Conservation (phyloP, 2,888 invertebrate species). For the Lasioglossum zephyrum region DNA sequence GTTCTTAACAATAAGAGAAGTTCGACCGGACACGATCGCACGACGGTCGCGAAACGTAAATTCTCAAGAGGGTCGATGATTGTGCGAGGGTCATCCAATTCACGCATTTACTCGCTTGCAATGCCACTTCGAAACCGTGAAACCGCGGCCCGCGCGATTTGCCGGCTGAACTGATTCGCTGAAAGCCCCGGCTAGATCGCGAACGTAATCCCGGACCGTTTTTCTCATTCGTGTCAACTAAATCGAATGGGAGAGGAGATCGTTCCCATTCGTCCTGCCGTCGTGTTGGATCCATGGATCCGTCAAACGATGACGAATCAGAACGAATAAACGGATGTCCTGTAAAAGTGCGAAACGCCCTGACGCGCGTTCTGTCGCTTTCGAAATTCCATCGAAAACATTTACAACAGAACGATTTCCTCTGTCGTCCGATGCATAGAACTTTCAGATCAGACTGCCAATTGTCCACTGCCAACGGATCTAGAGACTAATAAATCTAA, state of each 20-base stretch:
- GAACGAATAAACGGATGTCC: not conserved
- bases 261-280: not conserved
- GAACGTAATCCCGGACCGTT: conserved; percentile 4
- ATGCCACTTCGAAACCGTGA: conserved; percentile 52
- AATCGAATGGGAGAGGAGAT: not conserved
- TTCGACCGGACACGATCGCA: not conserved
- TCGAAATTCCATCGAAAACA: not conserved
- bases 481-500: not conserved
- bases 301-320: not conserved
- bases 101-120: conserved; percentile 48
- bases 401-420: not conserved
- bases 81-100: conserved; percentile 56
- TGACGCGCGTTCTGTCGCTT: not conserved
- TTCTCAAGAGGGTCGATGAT: conserved; percentile 61
- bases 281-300: not conserved
- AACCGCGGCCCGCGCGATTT: conserved; percentile 33
- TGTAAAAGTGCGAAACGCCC: not conserved
- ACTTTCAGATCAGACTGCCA: not conserved
- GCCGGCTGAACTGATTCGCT: conserved; percentile 33
- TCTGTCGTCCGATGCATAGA: not conserved
- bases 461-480: not conserved
- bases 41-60: conserved; percentile 26
- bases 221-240: conserved; percentile 10
- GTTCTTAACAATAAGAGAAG: not conserved
- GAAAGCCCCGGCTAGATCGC: conserved; percentile 14